Evolutionary conservation across 2,113 vertebrate genomes (phyloP), one percentile per base, ranked within the genome.

Genomic region (Mesocricetus auratus): DNA sequence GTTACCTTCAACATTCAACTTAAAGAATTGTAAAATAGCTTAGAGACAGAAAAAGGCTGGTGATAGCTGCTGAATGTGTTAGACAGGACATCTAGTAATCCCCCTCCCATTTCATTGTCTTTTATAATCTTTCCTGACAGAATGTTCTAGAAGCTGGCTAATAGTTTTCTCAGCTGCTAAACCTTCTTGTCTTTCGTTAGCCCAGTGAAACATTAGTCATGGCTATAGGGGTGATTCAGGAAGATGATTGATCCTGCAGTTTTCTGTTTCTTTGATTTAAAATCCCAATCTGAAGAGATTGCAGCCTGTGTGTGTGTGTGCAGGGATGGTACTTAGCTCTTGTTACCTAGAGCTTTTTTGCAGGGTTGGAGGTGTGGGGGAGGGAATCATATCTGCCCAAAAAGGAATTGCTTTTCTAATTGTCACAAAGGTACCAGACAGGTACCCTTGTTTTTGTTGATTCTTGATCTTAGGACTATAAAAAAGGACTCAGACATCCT

Each of bases 261-360:
- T 53, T 91, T 95, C 78, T 74, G 33, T 89, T 10, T 89, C 29
- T 77, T 77, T 91, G 71, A 88, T 66, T 73, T 94, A 74, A 42
- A 42, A 42, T 89, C n/a, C 56, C 22, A 45, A 1, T 74, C 2
- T 21, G 9, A 74, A 19, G 33, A 53, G 64, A 64, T 45, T 45
- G 58, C 8, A 33, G 15, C 1, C 1, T 60, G 36, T 58, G 19
- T 56, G 78, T 58, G 29, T 78, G 36, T 21, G 33, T n/a, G 19
- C 64, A 1, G 21, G 56, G 21, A 11, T 19, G 39, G 29, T 24
- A 12, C 19, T 36, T 79, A 36, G n/a, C 29, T 89, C 42, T 81
- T 5, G 29, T 50, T 71, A 62, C 39, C 10, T 39, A 10, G 42
- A 5, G 24, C 13, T 85, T 68, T 75, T 2, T 64, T 62, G 66